These are phyloP conservation scores for Spisula subtruncata DNA, from an alignment of 2,888 invertebrate species.

Conservation along the genomic window DNA sequence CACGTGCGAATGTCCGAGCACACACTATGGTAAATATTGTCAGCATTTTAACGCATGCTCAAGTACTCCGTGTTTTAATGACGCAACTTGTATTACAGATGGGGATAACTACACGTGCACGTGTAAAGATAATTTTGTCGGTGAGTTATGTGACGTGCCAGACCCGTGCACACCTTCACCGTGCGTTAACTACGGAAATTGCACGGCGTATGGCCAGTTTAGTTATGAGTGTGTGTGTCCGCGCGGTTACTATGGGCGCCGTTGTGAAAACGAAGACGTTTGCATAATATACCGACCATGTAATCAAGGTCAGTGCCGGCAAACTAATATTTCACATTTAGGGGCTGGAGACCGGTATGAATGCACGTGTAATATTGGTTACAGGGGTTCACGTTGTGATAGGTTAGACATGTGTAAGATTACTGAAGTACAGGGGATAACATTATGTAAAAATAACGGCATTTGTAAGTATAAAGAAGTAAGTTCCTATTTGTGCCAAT, in stretches of 20 bases:
- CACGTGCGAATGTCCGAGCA: constrained; percentile 76
- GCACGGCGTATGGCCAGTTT: constrained; percentile 40
- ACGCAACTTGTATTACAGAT: constrained; percentile 57
- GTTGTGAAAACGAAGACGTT: constrained; percentile 68
- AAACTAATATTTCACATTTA: not conserved
- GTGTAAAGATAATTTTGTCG: constrained; percentile 73
- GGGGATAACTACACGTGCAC: constrained; percentile 69
- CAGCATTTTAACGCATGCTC: constrained; percentile 71
- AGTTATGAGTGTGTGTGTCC: constrained; percentile 69
- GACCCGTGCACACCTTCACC: constrained; percentile 77
- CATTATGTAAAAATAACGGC: constrained; percentile 78
- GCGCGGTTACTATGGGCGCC: constrained; percentile 67
- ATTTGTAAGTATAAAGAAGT: constrained; percentile 74
- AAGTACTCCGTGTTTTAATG: constrained; percentile 68
- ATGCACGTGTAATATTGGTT: constrained; percentile 71
- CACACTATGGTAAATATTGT: constrained; percentile 72
- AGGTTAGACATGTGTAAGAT: constrained; percentile 71
- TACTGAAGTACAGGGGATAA: constrained; percentile 13
- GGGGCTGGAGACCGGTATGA: constrained; percentile 31
- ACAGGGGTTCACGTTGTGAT: constrained; percentile 72
- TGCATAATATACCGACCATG: constrained; percentile 70
- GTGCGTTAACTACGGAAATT: constrained; percentile 68
- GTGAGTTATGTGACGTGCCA: constrained; percentile 71
- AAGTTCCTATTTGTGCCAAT: constrained; percentile 80
- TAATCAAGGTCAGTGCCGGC: constrained; percentile 60